These are phyloP conservation scores for Graphium colonna DNA, from an alignment of 2,888 invertebrate species.

Conservation along the genomic window DNA sequence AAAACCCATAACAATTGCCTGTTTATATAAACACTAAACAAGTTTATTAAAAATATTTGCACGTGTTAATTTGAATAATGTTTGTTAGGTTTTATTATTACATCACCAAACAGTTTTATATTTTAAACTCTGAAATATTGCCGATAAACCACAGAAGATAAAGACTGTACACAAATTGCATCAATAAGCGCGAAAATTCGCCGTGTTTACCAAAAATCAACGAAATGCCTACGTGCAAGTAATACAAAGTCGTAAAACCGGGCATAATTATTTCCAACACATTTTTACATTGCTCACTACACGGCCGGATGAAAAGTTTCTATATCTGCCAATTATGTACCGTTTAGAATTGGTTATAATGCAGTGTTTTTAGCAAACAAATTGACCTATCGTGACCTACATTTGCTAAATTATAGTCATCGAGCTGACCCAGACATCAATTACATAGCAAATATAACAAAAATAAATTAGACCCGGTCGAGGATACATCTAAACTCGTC, in stretches of 20 bases:
- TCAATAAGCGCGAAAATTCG: too few species aligned
- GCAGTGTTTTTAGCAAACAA: constrained; percentile 14
- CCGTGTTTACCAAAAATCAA: not conserved
- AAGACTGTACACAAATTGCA: too few species aligned
- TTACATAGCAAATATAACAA: constrained; percentile 10
- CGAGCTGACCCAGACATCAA: constrained; percentile 17
- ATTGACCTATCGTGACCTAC: constrained; percentile 20
- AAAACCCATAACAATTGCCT: too few species aligned
- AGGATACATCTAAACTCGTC: not conserved
- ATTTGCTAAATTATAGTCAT: constrained; percentile 19
- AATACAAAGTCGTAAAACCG: too few species aligned
- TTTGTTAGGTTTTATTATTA: too few species aligned
- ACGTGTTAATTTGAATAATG: too few species aligned
- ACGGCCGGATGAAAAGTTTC: not conserved
- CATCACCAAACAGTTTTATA: too few species aligned
- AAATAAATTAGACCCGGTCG: constrained; percentile 3
- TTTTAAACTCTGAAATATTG: too few species aligned
- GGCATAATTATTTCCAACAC: not conserved
- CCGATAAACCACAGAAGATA: too few species aligned
- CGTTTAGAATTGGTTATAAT: constrained; percentile 14
- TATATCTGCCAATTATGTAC: constrained; percentile 11
- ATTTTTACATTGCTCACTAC: not conserved
- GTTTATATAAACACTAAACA: too few species aligned
- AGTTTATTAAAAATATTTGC: too few species aligned
- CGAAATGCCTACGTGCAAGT: not conserved